phyloP scores from a whole-genome alignment of 2,797 vertebrate species.

The Prunella strophiata region DNA sequence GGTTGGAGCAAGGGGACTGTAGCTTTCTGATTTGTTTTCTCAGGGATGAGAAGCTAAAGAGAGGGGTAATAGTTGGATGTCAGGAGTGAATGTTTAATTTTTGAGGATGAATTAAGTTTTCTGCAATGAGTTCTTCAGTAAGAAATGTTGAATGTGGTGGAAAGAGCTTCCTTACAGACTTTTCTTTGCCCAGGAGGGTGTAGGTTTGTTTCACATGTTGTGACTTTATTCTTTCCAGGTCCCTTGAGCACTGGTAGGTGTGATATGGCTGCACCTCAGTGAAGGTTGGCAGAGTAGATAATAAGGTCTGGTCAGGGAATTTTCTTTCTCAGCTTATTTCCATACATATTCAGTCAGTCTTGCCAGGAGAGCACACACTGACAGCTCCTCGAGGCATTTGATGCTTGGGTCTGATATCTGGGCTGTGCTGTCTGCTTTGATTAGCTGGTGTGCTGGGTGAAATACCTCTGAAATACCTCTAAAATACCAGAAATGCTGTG shows the following conservation, averaged over 20 bases:
- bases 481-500: constrained; percentile 12
- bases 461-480: constrained; percentile 47
- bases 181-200: neutral
- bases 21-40: neutral
- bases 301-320: constrained; percentile 33
- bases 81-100: neutral
- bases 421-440: constrained; percentile 39
- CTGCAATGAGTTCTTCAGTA: neutral
- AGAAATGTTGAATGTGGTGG: neutral
- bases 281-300: neutral
- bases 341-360: neutral
- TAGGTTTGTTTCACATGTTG: neutral
- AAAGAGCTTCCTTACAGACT: neutral
- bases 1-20: neutral
- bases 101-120: neutral
- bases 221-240: constrained; percentile 33
- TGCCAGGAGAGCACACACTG: constrained; percentile 13
- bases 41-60: neutral
- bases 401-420: constrained; percentile 52
- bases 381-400: constrained; percentile 44
- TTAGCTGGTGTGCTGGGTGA: constrained; percentile 49
- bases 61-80: neutral
- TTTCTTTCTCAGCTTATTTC: constrained; percentile 27
- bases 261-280: neutral
- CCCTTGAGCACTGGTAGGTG: neutral